Conservation (phyloP, 2,113 vertebrate species). For the Acrocephalus kingi region DNA sequence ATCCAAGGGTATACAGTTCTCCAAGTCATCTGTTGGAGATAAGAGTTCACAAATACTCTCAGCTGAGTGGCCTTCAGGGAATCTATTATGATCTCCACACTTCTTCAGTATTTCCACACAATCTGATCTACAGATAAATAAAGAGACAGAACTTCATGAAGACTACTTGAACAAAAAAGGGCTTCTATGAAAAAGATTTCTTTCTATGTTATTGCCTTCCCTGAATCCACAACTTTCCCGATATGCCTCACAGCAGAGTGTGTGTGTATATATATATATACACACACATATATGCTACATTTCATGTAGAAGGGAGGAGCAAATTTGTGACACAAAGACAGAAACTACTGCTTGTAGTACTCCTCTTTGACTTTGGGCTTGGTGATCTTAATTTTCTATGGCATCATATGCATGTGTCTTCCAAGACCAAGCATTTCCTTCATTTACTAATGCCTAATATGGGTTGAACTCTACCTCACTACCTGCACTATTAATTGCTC, state of each 20-base stretch:
- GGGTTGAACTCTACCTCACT: background rate
- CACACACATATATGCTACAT: background rate
- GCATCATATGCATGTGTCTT: background rate
- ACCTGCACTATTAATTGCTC: background rate
- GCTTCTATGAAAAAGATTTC: background rate
- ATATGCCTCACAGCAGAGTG: background rate
- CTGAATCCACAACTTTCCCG: background rate
- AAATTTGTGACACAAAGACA: background rate
- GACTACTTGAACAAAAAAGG: background rate
- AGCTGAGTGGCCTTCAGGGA: constrained; percentile 89
- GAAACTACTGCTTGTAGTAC: background rate
- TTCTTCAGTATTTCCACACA: constrained; percentile 96
- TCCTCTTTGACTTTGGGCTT: background rate
- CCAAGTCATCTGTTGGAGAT: constrained; percentile 90
- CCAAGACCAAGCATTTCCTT: background rate
- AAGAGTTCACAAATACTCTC: constrained; percentile 95
- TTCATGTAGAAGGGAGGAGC: background rate
- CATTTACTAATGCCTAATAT: background rate
- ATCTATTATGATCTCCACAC: constrained; percentile 91
- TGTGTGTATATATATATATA: background rate
- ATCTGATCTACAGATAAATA: constrained; percentile 85
- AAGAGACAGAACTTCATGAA: background rate
- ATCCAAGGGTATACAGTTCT: constrained; percentile 91
- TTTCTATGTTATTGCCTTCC: background rate
- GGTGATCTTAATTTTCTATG: background rate